These are phyloP conservation scores for Zosterops lateralis DNA, from an alignment of 2,113 vertebrate genomes.

Conservation along the genomic window DNA sequence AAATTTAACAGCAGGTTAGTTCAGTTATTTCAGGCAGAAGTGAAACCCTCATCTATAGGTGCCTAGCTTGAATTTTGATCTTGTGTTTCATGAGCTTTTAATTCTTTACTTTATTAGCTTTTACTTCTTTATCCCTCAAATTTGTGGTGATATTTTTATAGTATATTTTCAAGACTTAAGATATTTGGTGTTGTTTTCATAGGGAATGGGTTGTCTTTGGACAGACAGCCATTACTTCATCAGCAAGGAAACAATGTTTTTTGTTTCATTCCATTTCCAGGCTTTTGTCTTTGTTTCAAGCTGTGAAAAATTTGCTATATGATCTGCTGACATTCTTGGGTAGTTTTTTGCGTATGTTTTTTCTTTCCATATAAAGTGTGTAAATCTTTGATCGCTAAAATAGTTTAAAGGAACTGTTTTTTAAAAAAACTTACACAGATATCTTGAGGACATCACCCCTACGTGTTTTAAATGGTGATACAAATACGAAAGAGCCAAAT, in stretches of 20 bases:
- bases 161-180: neutral
- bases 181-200: neutral
- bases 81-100: neutral
- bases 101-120: neutral
- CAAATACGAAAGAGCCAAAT: neutral
- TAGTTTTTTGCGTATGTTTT: neutral
- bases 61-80: neutral
- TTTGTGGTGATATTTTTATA: neutral
- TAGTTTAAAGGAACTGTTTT: neutral
- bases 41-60: neutral
- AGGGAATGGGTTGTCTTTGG: neutral
- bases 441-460: neutral
- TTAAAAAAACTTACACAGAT: neutral
- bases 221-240: neutral
- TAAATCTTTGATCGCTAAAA: neutral
- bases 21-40: neutral
- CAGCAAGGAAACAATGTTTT: neutral
- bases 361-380: neutral
- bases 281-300: neutral
- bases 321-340: neutral
- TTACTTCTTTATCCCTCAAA: neutral
- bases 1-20: neutral
- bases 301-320: neutral
- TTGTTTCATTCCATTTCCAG: slow-evolving; percentile 10
- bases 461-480: neutral